Base-by-base conservation (phyloP, 1,140 invertebrate genomes). In the Drosophila equinoxialis region DNA sequence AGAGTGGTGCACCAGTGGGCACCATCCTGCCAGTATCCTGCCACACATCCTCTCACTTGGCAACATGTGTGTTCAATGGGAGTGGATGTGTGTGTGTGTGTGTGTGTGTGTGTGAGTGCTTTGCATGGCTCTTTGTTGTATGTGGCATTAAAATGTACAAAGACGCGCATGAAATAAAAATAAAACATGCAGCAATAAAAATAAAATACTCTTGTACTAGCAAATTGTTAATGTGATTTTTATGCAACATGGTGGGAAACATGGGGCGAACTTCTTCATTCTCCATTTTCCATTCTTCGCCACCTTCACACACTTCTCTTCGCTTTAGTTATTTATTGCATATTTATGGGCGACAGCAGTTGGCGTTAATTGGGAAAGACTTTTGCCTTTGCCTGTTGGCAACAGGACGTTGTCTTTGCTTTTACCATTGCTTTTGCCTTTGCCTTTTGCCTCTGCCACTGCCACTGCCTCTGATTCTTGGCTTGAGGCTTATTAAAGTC, bases 221-320 rank as follows among this genome's bases (percentile, higher is more conserved):
- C 83, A 87, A 89, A 89, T 89, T 89, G 84, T 89, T 89, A 89
- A 89, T 89, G 84, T 84, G 81, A 89, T 89, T 89, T 89, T 89
- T 89, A 89, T 89, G 85, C 84, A 89, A 89, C 83, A 42, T 51
- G 45, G 45, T 48, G 45, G 45, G 57, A 20, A 2, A 20, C 45
- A 48, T 51, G 39, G 4, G 33, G 4, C 41, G 1, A 11, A 17
- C 57, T 6, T 13, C 8, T 6, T 6, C 33, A 11, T 7, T 10
- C 8, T 30, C 35, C 35, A 37, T 37, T 37, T 11, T 37, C 58
- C 33, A 39, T 14, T n/a, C 26, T 14, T 30, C 0, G 30, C 2
- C 73, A 58, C 73, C 58, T 39, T 35, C 41, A 23, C 45, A 23
- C 45, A 51, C 45, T 30, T 30, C 30, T 23, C 45, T 51, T 23